phyloP scores from a whole-genome alignment of 2,113 vertebrate genomes.

The Tragelaphus buxtoni region DNA sequence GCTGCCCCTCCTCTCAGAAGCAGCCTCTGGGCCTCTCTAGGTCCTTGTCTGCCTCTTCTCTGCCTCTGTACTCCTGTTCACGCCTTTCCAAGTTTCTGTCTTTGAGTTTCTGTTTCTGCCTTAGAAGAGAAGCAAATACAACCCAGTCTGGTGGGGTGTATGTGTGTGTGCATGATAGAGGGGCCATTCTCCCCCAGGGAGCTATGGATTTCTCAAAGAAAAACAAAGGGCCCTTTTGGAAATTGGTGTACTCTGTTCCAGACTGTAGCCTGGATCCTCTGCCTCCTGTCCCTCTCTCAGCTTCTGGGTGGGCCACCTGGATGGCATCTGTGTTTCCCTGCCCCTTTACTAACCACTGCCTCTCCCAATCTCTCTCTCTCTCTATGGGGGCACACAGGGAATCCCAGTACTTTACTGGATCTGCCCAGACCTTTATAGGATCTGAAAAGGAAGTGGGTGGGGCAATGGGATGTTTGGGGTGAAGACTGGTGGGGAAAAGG shows the following conservation, averaged over 20 bases:
- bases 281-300: neutral
- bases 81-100: neutral
- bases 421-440: neutral
- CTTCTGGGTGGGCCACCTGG: neutral
- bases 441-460: conserved; percentile 23
- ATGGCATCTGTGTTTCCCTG: too few relatives aligned
- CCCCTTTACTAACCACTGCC: too few relatives aligned
- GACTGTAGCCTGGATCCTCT: neutral
- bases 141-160: neutral
- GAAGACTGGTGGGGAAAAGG: neutral
- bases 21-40: neutral
- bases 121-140: neutral
- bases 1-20: neutral
- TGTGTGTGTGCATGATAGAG: neutral
- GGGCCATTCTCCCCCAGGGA: neutral
- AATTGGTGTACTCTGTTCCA: neutral
- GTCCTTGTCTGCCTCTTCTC: neutral
- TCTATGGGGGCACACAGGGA: neutral
- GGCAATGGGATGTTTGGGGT: neutral
- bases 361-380: too few relatives aligned
- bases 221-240: neutral
- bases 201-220: neutral
- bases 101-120: neutral
- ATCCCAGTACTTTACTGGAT: neutral
- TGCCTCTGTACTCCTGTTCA: neutral